Conservation (phyloP, 2,113 vertebrate species). For the Sceloporus undulatus region DNA sequence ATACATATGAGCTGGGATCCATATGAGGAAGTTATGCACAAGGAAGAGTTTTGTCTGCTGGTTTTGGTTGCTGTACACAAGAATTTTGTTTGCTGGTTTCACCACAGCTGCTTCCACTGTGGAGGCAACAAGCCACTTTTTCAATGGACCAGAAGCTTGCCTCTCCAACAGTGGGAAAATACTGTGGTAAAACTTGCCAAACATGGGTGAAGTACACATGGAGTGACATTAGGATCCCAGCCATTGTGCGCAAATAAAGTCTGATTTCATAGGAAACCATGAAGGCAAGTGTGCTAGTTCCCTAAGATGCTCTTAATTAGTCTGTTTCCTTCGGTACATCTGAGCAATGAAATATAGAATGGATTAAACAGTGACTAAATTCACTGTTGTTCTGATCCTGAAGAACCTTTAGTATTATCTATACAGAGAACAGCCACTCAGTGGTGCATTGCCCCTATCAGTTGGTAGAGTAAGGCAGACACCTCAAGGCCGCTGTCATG, state of each 20-base stretch:
- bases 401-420: constrained; percentile 18
- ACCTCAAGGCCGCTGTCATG: background rate
- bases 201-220: background rate
- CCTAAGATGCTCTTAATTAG: constrained; percentile 17
- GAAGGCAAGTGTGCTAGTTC: constrained; percentile 24
- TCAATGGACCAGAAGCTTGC: background rate
- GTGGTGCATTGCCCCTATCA: background rate
- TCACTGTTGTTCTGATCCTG: constrained; percentile 22
- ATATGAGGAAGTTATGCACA: background rate
- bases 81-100: background rate
- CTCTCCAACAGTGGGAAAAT: background rate
- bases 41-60: background rate
- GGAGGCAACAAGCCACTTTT: background rate
- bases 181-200: background rate
- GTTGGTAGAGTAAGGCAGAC: no score
- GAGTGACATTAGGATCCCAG: constrained; percentile 1
- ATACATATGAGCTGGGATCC: constrained; percentile 27
- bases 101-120: background rate
- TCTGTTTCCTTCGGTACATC: constrained; percentile 32
- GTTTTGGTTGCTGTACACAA: background rate
- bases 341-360: constrained; percentile 49
- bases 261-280: constrained; percentile 42
- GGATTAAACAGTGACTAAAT: background rate
- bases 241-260: constrained; percentile 56
- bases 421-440: background rate